Evolutionary conservation across 2,113 vertebrate species (phyloP), one percentile per base, ranked within the genome.

Genomic region (Pholis gunnellus): DNA sequence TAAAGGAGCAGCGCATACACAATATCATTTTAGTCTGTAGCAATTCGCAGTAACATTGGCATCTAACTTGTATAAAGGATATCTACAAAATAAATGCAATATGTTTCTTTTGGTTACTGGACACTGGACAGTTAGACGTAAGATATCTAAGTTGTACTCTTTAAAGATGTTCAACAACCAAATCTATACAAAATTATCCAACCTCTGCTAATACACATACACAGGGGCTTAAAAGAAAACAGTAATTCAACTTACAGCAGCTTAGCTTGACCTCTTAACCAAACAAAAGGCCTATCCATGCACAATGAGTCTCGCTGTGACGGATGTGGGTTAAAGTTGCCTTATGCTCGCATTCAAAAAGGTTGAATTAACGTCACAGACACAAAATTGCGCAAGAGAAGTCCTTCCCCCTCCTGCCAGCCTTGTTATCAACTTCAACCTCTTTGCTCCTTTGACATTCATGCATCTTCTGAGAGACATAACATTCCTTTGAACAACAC

Each of bases 241-340:
- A 87, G 82, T 90, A 88, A 92, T 92, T 92, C 89, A 91, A 88
- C 72, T 87, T 79, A 87, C 72, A 88, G 81, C 80, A 89, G 89
- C 90, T 92, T 90, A 91, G 80, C 75, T 69, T 48, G 74, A 94
- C 91, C 87, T 87, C 88, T 81, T 90, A 85, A 74, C 77, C 78
- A 91, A 92, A 94, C 90, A 92, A 93, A 93, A 84, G 87, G 76
- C 60, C 79, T 83, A 89, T 74, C 90, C 84, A 79, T 80, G 87
- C 86, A 84, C 89, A 92, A 79, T 73, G 85, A 89, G 81, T 22
- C 71, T 86, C 3, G 78, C 84, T 89, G 88, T 92, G 92, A 93
- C 73, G 67, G 91, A 88, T 89, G 81, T 90, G 77, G 88, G 87
- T 82, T 91, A 87, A 89, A 85, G 89, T 90, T 89, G 88, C 79